A percentile compares a stretch with the other conserved stretches of the same genome.
These are phyloP conservation scores for Ailurus styani DNA, from an alignment of 2,113 vertebrate genomes.

Conservation along the genomic window DNA sequence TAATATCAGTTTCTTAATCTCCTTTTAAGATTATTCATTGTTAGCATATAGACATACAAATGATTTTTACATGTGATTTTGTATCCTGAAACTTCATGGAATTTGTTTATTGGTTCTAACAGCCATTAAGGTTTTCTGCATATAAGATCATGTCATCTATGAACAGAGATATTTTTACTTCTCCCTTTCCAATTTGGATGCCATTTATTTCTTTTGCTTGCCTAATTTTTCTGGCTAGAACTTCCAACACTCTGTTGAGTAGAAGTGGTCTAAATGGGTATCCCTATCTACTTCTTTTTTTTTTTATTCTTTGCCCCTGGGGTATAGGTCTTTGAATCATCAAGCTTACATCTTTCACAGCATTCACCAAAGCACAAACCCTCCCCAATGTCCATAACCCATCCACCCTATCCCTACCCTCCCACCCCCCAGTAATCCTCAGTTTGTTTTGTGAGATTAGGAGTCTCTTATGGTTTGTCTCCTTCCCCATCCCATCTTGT, in stretches of 20 bases:
- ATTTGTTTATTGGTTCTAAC: not conserved
- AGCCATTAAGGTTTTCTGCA: not conserved
- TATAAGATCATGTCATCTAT: not conserved
- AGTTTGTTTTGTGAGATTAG: no score
- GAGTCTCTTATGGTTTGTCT: no score
- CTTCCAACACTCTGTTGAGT: not conserved
- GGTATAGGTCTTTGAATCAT: no score
- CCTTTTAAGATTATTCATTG: not conserved
- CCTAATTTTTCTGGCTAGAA: not conserved
- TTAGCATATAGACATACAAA: not conserved
- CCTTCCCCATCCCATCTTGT: no score
- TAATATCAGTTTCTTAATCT: not conserved
- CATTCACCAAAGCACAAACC: no score
- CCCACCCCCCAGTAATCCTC: no score
- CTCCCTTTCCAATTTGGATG: not conserved
- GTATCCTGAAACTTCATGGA: not conserved
- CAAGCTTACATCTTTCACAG: no score
- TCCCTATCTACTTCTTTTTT: not conserved
- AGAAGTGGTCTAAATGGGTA: not conserved
- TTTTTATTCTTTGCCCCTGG: no score
- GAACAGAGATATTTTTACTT: not conserved
- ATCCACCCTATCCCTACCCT: no score
- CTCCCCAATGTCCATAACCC: no score
- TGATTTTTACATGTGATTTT: not conserved
- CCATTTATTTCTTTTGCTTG: not conserved